A percentile compares a stretch with the other conserved stretches of the same genome.
Conservation (phyloP, 2,113 vertebrate species). For the Colaptes auratus region DNA sequence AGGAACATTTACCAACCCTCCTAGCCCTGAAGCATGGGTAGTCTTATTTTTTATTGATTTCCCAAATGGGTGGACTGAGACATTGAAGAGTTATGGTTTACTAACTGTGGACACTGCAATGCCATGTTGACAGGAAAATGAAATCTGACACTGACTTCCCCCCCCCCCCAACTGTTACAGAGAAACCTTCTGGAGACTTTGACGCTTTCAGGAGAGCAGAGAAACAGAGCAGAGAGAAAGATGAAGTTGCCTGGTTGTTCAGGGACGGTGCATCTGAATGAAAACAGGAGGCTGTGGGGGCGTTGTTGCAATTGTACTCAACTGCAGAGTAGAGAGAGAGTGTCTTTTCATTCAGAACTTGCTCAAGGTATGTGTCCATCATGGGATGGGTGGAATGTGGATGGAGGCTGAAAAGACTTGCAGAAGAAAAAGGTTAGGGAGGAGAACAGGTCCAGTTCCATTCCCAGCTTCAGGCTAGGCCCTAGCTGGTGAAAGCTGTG, state of each 20-base stretch:
- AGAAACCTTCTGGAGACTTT: background rate
- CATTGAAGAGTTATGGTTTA: background rate
- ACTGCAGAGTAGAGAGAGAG: background rate
- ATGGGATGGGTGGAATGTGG: background rate
- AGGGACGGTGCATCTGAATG: background rate
- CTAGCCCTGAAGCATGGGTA: background rate
- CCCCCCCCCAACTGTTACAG: background rate
- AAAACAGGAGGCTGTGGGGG: background rate
- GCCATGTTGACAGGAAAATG: background rate
- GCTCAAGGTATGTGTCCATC: fast-evolving
- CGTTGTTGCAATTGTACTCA: background rate
- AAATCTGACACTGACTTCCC: background rate
- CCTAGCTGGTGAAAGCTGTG: background rate
- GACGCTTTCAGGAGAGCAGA: background rate
- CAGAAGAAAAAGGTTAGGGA: background rate
- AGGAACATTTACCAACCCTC: background rate
- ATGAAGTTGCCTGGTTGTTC: background rate
- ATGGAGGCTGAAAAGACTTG: background rate
- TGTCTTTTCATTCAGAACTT: background rate
- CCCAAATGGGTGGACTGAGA: background rate
- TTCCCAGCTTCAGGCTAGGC: background rate
- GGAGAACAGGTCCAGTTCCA: background rate
- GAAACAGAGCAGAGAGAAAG: background rate
- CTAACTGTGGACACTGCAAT: background rate
- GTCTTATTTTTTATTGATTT: conserved; percentile 34